Conservation (phyloP, 2,113 vertebrate species). For the Hemicordylus capensis region DNA sequence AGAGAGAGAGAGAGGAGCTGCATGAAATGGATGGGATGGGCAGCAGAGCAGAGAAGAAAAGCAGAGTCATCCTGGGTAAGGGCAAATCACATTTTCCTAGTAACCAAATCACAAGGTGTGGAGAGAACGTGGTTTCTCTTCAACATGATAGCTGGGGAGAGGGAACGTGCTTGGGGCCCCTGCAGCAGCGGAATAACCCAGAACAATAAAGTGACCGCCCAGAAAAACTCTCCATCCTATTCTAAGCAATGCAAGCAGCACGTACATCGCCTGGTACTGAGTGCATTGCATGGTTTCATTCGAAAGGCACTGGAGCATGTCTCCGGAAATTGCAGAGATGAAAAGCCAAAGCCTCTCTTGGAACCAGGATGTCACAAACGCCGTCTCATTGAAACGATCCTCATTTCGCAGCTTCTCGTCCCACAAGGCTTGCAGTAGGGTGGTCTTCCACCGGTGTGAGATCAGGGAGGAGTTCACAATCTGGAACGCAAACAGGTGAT, state of each 20-base stretch:
- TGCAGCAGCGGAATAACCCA: no score
- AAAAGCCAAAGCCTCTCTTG: slow-evolving; percentile 21
- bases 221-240: background rate
- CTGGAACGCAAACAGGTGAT: background rate
- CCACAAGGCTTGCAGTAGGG: slow-evolving; percentile 1
- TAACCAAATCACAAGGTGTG: no score
- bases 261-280: slow-evolving; percentile 37
- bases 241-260: background rate
- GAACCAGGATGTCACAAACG: slow-evolving; percentile 15
- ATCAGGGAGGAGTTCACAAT: slow-evolving; percentile 19
- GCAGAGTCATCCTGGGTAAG: no score
- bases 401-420: slow-evolving; percentile 8
- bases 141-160: no score
- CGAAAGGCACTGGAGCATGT: slow-evolving; percentile 18
- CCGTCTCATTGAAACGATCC: background rate
- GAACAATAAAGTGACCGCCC: background rate
- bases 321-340: background rate
- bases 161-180: background rate
- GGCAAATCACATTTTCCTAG: no score
- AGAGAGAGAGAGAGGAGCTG: background rate
- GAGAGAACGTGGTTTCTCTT: background rate
- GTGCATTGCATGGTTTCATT: slow-evolving; percentile 10
- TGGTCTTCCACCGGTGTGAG: background rate
- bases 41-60: background rate
- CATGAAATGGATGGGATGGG: background rate